Evolutionary conservation across 2,888 invertebrate genomes (phyloP), one percentile per base, ranked within the genome.

Genomic region (Mythimna albipuncta): DNA sequence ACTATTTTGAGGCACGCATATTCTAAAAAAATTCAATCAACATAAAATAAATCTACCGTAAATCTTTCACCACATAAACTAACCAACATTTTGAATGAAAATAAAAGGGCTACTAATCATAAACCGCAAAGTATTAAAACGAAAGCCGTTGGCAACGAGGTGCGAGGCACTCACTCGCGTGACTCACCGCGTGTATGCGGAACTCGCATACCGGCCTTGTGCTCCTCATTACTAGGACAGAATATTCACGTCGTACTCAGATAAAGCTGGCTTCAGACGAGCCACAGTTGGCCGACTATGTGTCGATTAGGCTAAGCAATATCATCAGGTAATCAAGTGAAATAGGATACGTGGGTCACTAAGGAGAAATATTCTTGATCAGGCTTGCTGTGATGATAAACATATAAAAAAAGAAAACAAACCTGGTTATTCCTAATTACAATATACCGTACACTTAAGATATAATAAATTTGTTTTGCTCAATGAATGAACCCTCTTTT

Each of bases 121-220:
- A 64, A 73, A 64, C 13, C 41, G n/a, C 21, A 16, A 52, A 57
- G 54, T 72, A 57, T 44, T 44, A 21, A 71, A 65, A 67, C 35
- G 21, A 67, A 55, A 57, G 26, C 50, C 66, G 21, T 16, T 16
- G 32, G 55, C 63, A 13, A 67, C 59, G 35, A 52, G 10, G 26
- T 21, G 19, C 19, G 50, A 19, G 19, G 50, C 19, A 6, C 47
- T 47, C 47, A 26, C 52, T 21, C 11, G 32, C 13, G 32, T 80
- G 80, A 82, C 38, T 80, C 83, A 80, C 77, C 47, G 21, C 59
- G 54, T 66, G 68, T 70, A 72, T 81, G 75, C 77, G 82, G 75
- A 79, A 84, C 85, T 76, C 77, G 4, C 47, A 38, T 35, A 38
- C 5, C 59, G 73, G 65, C 81, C 84, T 85, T 85, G 86, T 21